Evolutionary conservation across 1,140 invertebrate genomes (phyloP), one percentile per base, ranked within the genome.

Genomic region (Ladona fulva): DNA sequence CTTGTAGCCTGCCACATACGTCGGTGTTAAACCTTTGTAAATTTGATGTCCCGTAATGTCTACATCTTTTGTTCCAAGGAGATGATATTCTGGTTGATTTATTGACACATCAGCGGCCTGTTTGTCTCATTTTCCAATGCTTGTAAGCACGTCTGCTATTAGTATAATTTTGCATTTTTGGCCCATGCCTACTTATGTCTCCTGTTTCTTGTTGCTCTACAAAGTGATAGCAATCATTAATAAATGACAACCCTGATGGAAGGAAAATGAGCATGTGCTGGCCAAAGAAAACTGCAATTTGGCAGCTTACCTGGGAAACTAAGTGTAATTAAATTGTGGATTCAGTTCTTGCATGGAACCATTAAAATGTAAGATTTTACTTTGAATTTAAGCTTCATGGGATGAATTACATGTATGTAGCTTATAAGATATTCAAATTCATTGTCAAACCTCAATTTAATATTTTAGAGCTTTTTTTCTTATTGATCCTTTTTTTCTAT

Each of bases 121-220:
- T 66, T 66, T 66, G 52, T 66, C 52, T 66, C 52, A 66, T 66
- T 66, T 66, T 66, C 52, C 52, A 66, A 66, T 19, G 52, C 52
- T 66, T 66, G 5, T 16, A 66, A 66, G 52, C 52, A 66, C 52
- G 12, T 66, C 52, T 66, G 52, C 52, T 66, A 66, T 66, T 66
- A 66, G n/a, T 66, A 66, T 66, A 66, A 66, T 66, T 37, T 66
- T 66, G 52, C 52, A 66, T 66, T 66, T 66, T 66, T 66, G 52
- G 52, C 52, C 52, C 3, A 66, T 66, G 52, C 12, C 5, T 66
- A 66, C n/a, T 12, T 22, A 37, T 37, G 29, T 66, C n/a, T 22
- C 52, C 52, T 22, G n/a, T 66, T 66, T 66, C 52, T 6, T 66
- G 16, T 66, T 66, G 52, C 52, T 66, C 52, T 66, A 66, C 14